A percentile compares a stretch with the other conserved stretches of the same genome.
Conservation (phyloP, 2,113 vertebrate species). For the Salvelinus alpinus region DNA sequence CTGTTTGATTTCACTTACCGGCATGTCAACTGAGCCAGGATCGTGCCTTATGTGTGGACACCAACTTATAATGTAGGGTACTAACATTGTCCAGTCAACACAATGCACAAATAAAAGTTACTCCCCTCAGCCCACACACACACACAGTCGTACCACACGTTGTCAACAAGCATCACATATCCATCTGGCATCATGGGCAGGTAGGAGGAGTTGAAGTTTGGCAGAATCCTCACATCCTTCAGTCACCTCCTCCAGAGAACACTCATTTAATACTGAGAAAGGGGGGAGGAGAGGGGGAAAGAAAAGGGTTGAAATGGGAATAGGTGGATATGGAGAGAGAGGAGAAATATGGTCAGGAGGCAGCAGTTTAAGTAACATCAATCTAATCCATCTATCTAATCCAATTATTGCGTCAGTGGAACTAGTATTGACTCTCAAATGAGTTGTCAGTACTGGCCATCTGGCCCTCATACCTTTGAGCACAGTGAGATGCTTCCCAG, state of each 20-base stretch:
- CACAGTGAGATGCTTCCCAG: slow-evolving; percentile 82
- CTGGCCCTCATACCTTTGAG: slow-evolving; percentile 77
- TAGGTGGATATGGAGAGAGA: neutral
- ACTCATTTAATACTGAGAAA: slow-evolving; percentile 80
- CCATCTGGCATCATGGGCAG: slow-evolving; percentile 90
- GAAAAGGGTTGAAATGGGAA: no score
- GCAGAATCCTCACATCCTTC: slow-evolving; percentile 80
- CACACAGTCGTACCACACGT: slow-evolving; percentile 78
- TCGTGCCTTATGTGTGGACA: no score
- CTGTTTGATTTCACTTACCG: no score
- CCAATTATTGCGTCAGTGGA: no score
- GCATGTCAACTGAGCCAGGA: no score
- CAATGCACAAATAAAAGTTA: neutral
- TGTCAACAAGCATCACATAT: slow-evolving; percentile 88
- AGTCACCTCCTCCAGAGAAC: slow-evolving; percentile 87
- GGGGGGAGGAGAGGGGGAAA: neutral
- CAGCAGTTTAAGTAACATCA: no score
- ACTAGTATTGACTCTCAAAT: no score
- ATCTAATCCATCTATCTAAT: no score
- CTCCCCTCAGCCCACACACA: neutral
- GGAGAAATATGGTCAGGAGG: no score
- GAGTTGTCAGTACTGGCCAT: no score
- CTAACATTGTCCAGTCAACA: neutral
- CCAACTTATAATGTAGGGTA: neutral
- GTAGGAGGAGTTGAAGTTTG: slow-evolving; percentile 89